A percentile compares a stretch with the other conserved stretches of the same genome.
Conservation (phyloP, 2,888 invertebrate species). For the Elmis aenea region DNA sequence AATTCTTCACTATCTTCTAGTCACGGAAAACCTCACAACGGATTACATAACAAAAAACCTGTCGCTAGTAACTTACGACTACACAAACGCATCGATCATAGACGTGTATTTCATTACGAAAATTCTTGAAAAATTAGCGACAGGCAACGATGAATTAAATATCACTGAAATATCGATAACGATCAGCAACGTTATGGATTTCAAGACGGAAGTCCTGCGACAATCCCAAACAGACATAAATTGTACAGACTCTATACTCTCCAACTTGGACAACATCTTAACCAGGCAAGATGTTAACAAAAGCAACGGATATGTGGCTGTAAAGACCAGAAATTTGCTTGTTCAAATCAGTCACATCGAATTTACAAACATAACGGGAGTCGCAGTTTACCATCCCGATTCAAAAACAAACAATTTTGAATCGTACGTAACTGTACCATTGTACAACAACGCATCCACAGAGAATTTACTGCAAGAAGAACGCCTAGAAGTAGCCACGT, state of each 20-base stretch:
- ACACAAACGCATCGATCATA: not conserved
- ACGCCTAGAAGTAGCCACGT: not conserved
- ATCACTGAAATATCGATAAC: not conserved
- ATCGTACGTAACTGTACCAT: not conserved
- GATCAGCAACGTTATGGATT: conserved; percentile 3
- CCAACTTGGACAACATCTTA: not conserved
- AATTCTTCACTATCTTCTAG: not conserved
- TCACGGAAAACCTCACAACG: not conserved
- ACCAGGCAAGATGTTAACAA: no score
- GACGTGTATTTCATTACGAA: conserved; percentile 3
- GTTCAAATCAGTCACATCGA: not conserved
- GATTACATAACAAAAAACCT: not conserved
- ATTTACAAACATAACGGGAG: conserved; percentile 1
- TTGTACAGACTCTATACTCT: not conserved
- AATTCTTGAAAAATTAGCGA: not conserved
- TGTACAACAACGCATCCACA: not conserved
- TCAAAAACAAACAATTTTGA: not conserved
- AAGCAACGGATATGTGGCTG: not conserved
- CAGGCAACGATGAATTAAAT: not conserved
- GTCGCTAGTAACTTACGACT: not conserved
- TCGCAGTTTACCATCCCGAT: not conserved
- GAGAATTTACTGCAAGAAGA: not conserved
- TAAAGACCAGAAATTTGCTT: not conserved
- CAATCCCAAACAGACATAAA: conserved; percentile 1
- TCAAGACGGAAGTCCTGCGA: not conserved